Evolutionary conservation across 2,888 invertebrate genomes (phyloP), one percentile per base, ranked within the genome.

Genomic region (Ormyrus rosae): DNA sequence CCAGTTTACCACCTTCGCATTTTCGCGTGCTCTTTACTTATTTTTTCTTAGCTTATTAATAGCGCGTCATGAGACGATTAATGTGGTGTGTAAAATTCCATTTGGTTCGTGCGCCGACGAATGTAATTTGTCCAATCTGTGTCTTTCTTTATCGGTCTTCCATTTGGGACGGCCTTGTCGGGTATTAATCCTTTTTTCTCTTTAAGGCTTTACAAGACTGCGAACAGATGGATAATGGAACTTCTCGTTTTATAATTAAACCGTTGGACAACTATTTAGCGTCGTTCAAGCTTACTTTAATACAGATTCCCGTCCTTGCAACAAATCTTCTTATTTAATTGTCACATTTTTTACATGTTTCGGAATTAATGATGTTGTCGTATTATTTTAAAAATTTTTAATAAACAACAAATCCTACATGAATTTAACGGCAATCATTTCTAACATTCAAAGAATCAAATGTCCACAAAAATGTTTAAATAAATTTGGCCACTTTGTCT

Each of bases 61-160:
- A 68, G 75, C 65, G 60, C 67, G 53, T 68, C 46, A 51, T 9
- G 13, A 64, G 55, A 53, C 46, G 53, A 73, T 73, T 73, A 73
- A 73, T 73, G 64, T 10, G 55, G 46, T 53, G 48, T 53, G 53
- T 46, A 34, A 64, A 48, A 73, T 73, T 73, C 72, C 72, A 73
- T 64, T 63, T 55, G 45, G 64, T 48, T 63, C 11, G 10, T 45
- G 19, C 50, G 58, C 67, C 34, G 60, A 65, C 51, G 74, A 67
- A 75, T 75, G 74, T 75, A 75, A 67, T 75, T 75, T 75, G 68
- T 75, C 60, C 67, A 68, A 53, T 75, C 68, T 68, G 68, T 55
- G 75, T 75, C 75, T 68, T 46, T 51, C 53, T 75, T 75, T 75
- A 75, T 75, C 60, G 64, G 53, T 13, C n/a, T 68, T 64, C 64